A percentile compares a stretch with the other conserved stretches of the same genome.
Conservation (phyloP, 1,140 invertebrate species). For the Danaus melanippus region DNA sequence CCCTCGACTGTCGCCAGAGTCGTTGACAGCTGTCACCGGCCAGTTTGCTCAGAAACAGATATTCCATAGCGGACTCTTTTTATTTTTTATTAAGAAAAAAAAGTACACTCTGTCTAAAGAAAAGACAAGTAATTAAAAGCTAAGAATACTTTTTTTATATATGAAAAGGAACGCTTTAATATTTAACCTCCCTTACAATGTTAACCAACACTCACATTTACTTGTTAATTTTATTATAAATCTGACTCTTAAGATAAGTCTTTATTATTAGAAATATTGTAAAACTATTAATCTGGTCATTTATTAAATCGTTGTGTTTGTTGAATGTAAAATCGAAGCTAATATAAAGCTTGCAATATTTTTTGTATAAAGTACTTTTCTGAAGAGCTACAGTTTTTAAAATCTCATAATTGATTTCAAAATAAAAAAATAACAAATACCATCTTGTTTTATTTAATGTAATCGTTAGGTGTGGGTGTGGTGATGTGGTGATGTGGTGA, state of each 20-base stretch:
- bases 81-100: slow-evolving; percentile 52
- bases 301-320: slow-evolving; percentile 68
- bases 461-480: no score
- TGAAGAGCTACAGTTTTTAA: slow-evolving; percentile 61
- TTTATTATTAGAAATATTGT: slow-evolving; percentile 62
- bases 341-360: slow-evolving; percentile 67
- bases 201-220: slow-evolving; percentile 68
- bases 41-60: slow-evolving; percentile 36
- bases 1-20: slow-evolving; percentile 50
- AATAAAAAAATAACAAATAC: slow-evolving; percentile 66
- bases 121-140: slow-evolving; percentile 64
- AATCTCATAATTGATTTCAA: slow-evolving; percentile 71
- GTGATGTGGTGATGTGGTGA: no score
- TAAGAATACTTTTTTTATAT: slow-evolving; percentile 57
- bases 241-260: slow-evolving; percentile 64
- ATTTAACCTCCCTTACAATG: slow-evolving; percentile 65
- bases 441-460: slow-evolving; percentile 17
- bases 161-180: slow-evolving; percentile 60
- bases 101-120: slow-evolving; percentile 61
- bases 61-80: slow-evolving; percentile 49
- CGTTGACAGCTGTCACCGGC: slow-evolving; percentile 1
- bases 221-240: slow-evolving; percentile 66
- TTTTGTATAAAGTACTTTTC: slow-evolving; percentile 64
- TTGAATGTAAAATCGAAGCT: slow-evolving; percentile 63
- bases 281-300: slow-evolving; percentile 71